Evolutionary conservation across 2,888 invertebrate genomes (phyloP), one percentile per base, ranked within the genome.

Genomic region (Eretmocerus hayati): DNA sequence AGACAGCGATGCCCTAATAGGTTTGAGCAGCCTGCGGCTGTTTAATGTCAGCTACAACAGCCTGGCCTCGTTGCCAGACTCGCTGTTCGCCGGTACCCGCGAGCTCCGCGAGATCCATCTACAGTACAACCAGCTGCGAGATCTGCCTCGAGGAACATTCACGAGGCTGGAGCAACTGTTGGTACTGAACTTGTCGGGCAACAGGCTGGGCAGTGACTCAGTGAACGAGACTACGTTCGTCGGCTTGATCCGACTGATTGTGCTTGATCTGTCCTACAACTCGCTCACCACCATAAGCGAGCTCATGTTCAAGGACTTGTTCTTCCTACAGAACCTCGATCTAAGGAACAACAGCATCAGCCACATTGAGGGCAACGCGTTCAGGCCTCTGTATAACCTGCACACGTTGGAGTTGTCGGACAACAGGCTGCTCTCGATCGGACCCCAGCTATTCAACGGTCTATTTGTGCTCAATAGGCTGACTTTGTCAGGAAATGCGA

Each of bases 391-490:
- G 41, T 89, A 90, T 73, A 91, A 92, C 72, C 75, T 94, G 59
- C 89, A 91, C 71, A 90, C 90, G 5, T 74, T 94, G 42, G 92
- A 93, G 68, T 74, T 94, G 56, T 89, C 91, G 32, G 87, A 90
- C 71, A 94, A 94, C 71, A 78, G 87, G 43, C 75, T 92, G 43
- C 87, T 87, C 65, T 83, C 86, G 36, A 79, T 91, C 62, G 87
- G 87, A 54, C 83, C 86, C 60, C 83, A 85, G 60, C 77, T 89
- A 60, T 88, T 90, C 72, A 88, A 89, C 68, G 89, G 89, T 5
- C 76, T 90, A 53, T 88, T 84, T 72, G 87, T 90, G 48, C 74
- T 91, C 26, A 87, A 85, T 61, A 87, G 89, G 69, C 76, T 92
- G 49, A 90, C 88, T 38, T 75, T 92, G 30, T 90, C 90, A 66